Conservation (phyloP, 2,113 vertebrate species). For the Bothrops jararaca region DNA sequence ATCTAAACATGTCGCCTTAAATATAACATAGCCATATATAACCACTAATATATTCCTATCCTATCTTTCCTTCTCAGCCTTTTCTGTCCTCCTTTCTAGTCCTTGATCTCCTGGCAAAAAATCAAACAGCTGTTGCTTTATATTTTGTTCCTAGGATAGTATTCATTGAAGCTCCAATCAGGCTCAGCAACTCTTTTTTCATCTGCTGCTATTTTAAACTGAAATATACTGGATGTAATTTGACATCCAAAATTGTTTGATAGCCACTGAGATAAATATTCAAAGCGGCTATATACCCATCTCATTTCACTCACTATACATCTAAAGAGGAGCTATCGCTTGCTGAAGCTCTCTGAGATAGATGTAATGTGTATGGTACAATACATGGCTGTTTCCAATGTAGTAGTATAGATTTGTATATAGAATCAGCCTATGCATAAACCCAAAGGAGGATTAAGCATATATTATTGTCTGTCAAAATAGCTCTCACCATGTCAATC, state of each 20-base stretch:
- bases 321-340: neutral
- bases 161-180: neutral
- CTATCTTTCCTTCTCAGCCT: neutral
- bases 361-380: neutral
- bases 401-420: neutral
- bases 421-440: neutral
- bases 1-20: neutral
- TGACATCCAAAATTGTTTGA: neutral
- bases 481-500: neutral
- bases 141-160: neutral
- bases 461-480: neutral
- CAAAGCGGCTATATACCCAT: neutral
- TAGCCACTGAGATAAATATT: neutral
- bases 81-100: neutral
- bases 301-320: neutral
- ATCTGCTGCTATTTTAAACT: neutral
- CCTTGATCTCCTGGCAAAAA: neutral
- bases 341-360: neutral
- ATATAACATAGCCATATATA: neutral
- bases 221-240: neutral
- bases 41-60: neutral
- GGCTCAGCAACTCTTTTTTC: neutral
- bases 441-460: neutral
- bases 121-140: neutral
- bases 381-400: neutral